Evolutionary conservation across 2,797 vertebrate genomes (phyloP), one percentile per base, ranked within the genome.

Genomic region (Artibeus lituratus): DNA sequence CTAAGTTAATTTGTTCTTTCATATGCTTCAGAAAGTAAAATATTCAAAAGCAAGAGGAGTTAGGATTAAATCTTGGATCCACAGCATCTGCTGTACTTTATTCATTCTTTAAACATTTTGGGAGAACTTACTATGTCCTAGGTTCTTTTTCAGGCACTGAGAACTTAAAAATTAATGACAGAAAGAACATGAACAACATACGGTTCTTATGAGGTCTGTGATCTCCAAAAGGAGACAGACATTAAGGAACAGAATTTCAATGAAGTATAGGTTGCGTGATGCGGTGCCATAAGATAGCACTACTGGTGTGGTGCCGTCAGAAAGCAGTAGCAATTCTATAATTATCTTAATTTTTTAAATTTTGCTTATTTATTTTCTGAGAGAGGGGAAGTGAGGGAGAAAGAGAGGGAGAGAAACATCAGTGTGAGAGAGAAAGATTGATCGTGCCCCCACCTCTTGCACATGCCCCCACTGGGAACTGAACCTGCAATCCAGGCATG

Each of bases 21-120:
- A n/a, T 87, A 26, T 59, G 35, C 65, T 93, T 93, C n/a, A 84
- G 72, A 91, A 93, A 95, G 74, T 49, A 49, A 44, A 82, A 94
- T 42, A 81, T 82, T 87, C n/a, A 87, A 32, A 82, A 67, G 37
- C 82, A 82, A 78, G 29, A 59, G 7, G 53, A 93, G 35, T 91
- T 80, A 69, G 42, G 32, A 53, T 35, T 67, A 83, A 76, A 67
- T 85, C 55, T 35, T 67, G 49, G 70, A 73, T 57, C 80, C 37
- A 9, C 10, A 65, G 19, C 7, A 37, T 84, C 29, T 26, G 6
- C 44, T 84, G 39, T 76, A 83, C 69, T 49, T n/a, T 19, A 77
- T 69, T 91, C 59, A 74, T 95, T 59, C 59, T 92, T 84, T 57
- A 62, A 92, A 62, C n/a, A n/a, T 24, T 81, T 87, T 81, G 69